These are phyloP conservation scores for Eulemur rufifrons DNA, from an alignment of 2,113 vertebrate species.

Conservation along the genomic window DNA sequence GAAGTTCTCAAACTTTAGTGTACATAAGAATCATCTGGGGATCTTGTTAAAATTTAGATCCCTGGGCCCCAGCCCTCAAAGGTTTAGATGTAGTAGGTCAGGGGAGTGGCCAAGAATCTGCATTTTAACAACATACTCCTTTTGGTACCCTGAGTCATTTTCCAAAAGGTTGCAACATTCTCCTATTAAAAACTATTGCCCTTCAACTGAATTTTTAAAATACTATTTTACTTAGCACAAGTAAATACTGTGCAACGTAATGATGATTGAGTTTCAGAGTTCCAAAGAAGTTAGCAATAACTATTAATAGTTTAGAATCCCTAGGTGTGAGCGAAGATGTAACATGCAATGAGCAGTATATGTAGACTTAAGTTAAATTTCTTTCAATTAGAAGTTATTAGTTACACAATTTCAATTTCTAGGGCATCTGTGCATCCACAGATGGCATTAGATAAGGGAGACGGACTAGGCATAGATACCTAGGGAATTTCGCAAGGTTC, in stretches of 20 bases:
- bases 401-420: conserved; percentile 63
- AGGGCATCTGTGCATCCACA: conserved; percentile 50
- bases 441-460: conserved; percentile 62
- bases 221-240: conserved; percentile 51
- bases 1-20: conserved; percentile 27
- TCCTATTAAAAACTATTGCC: conserved; percentile 29
- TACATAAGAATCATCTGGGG: background rate
- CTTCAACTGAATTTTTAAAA: conserved; percentile 51
- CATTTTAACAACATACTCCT: conserved; percentile 33
- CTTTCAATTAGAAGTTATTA: conserved; percentile 61
- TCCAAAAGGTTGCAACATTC: conserved; percentile 10
- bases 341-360: background rate
- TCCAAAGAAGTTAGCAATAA: conserved; percentile 32
- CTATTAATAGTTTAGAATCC: conserved; percentile 44
- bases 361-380: conserved; percentile 48
- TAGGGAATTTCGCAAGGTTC: conserved; percentile 72
- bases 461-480: conserved; percentile 54
- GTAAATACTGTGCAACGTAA: conserved; percentile 39
- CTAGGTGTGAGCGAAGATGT: conserved; percentile 7
- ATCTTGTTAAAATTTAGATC: conserved; percentile 66
- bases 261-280: background rate
- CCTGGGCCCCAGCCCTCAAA: background rate
- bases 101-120: conserved; percentile 29
- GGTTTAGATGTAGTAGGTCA: conserved; percentile 32
- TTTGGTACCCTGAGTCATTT: conserved; percentile 9